Evolutionary conservation across 2,888 invertebrate species (phyloP), one percentile per base, ranked within the genome.

Genomic region (Tineola bisselliella): DNA sequence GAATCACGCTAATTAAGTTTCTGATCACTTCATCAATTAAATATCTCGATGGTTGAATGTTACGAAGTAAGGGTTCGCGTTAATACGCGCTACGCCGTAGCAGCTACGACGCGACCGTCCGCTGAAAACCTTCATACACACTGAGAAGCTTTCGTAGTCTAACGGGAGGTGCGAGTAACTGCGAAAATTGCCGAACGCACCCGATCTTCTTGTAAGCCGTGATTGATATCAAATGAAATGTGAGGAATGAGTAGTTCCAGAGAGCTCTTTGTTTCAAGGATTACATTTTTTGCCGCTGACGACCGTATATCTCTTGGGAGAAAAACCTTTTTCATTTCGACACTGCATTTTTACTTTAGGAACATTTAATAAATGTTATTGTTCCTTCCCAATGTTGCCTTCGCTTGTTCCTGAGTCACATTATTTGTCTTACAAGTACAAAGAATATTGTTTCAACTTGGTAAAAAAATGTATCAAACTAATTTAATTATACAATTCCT

Each of bases 161-260:
- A 74, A 74, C 77, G 77, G 74, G 72, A n/a, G 19, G 64, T 31
- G 73, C 83, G 84, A 82, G 69, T 65, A 66, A 67, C 61, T 61
- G 77, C 84, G 86, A 84, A 62, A 62, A 54, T 62, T 38, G 61
- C 80, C 86, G 86, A 83, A 63, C 65, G 62, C 63, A 60, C 62
- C 77, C 81, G 81, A 82, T 72, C 73, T 72, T 74, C 56, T 71
- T 73, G 75, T 80, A 79, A 79, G 79, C 79, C 70, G 83, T 84
- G 86, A 87, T 87, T 86, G 86, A 87, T 84, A 84, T 83, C 77
- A 84, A 86, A 87, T 84, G 84, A 84, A 84, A 86, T 84, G 83
- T 83, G 78, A 83, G 78, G 76, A 84, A 84, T 81, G 81, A 81
- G 77, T 83, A 84, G 83, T 82, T 81, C 72, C 70, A 70, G 71